A percentile compares a stretch with the other conserved stretches of the same genome.
phyloP scores from a whole-genome alignment of 1,140 invertebrate genomes.

The Hetaerina americana region DNA sequence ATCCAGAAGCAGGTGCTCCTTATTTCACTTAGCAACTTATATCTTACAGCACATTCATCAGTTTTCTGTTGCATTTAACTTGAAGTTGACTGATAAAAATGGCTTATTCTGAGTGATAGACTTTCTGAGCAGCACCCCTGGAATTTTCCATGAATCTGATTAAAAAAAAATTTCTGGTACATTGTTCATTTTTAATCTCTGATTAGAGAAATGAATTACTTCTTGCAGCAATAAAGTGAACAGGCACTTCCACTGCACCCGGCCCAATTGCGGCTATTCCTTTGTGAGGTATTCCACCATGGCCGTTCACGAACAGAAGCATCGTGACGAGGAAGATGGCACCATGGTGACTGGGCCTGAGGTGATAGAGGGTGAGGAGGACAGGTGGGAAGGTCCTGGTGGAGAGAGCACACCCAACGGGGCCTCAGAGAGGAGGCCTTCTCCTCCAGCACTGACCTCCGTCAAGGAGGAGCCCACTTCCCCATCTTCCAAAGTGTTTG shows the following conservation, averaged over 20 bases:
- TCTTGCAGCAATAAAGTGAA: conserved; percentile 47
- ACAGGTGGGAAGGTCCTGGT: not conserved
- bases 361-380: not conserved
- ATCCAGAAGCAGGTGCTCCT: too few relatives aligned
- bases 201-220: too few relatives aligned
- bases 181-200: too few relatives aligned
- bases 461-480: not conserved
- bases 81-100: too few relatives aligned
- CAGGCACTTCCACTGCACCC: conserved; percentile 64
- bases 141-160: too few relatives aligned
- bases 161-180: too few relatives aligned
- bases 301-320: conserved; percentile 54
- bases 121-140: too few relatives aligned
- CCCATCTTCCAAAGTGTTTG: not conserved
- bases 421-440: not conserved
- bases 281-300: conserved; percentile 63
- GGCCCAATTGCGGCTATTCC: conserved; percentile 57
- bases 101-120: too few relatives aligned
- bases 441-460: not conserved
- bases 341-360: not conserved
- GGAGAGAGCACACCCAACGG: not conserved
- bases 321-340: conserved; percentile 17
- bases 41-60: too few relatives aligned
- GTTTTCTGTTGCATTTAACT: too few relatives aligned
- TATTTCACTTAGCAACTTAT: too few relatives aligned